phyloP scores from a whole-genome alignment of 2,113 vertebrate genomes.

The Myotis yumanensis region DNA sequence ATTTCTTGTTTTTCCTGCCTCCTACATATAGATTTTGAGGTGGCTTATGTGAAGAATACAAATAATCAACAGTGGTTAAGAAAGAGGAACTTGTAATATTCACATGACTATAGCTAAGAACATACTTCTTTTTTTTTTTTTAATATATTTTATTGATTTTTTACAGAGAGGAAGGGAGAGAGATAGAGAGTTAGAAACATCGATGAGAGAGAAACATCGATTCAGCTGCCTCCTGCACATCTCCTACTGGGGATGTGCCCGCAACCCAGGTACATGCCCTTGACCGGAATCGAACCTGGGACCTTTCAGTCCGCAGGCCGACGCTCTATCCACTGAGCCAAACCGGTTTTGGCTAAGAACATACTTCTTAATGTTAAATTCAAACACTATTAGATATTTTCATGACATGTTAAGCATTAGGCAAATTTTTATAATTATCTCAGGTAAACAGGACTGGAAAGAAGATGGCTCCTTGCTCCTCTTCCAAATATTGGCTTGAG shows the following conservation, averaged over 20 bases:
- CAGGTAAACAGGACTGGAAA: background rate
- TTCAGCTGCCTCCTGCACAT: too few relatives aligned
- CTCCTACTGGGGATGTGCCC: too few relatives aligned
- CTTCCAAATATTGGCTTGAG: background rate
- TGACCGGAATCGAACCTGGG: too few relatives aligned
- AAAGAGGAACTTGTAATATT: conserved; percentile 10
- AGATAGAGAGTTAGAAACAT: too few relatives aligned
- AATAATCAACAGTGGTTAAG: background rate
- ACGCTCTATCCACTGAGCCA: too few relatives aligned
- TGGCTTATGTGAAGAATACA: background rate
- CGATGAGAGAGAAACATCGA: too few relatives aligned
- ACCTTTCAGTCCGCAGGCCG: too few relatives aligned
- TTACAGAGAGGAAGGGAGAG: too few relatives aligned
- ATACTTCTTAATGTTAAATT: conserved; percentile 19
- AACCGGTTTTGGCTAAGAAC: too few relatives aligned
- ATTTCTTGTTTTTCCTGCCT: background rate
- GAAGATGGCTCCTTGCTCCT: background rate
- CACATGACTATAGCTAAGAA: background rate
- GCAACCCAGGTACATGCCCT: too few relatives aligned
- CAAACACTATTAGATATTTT: background rate
- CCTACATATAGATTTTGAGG: background rate
- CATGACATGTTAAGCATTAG: background rate
- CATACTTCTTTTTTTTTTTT: background rate
- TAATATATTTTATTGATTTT: too few relatives aligned
- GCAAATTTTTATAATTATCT: background rate